These are phyloP conservation scores for Hephaestus fuliginosus DNA, from an alignment of 2,797 vertebrate species.

Conservation along the genomic window DNA sequence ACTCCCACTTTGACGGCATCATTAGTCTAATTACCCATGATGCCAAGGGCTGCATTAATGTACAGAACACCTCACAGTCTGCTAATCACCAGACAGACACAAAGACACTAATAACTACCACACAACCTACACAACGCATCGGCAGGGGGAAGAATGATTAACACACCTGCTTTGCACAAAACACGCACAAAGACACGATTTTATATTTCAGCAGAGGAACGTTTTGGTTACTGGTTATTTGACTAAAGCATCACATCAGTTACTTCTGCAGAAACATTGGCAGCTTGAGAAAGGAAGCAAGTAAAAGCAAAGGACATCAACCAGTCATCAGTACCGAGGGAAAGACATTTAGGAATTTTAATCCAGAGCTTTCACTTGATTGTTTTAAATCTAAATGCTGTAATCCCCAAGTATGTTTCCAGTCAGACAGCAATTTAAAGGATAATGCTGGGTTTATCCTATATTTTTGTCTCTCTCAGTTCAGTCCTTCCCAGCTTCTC, in stretches of 20 bases:
- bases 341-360: neutral
- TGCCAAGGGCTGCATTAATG: conserved; percentile 78
- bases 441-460: neutral
- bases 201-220: conserved; percentile 29
- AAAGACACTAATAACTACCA: conserved; percentile 64
- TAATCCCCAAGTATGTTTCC: neutral
- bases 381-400: neutral
- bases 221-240: conserved; percentile 6
- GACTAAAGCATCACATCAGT: neutral
- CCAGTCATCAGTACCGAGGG: conserved; percentile 5
- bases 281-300: conserved; percentile 6
- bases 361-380: neutral
- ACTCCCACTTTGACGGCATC: conserved; percentile 78
- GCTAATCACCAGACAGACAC: conserved; percentile 77
- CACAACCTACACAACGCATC: conserved; percentile 54
- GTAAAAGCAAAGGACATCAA: conserved; percentile 1
- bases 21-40: conserved; percentile 86
- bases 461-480: neutral
- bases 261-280: conserved; percentile 25
- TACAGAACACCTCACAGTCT: conserved; percentile 76
- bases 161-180: conserved; percentile 58
- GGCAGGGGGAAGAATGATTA: conserved; percentile 44
- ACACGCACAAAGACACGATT: conserved; percentile 26
- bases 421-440: conserved; percentile 5
- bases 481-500: neutral